phyloP scores from a whole-genome alignment of 1,140 invertebrate species.

The Procambarus clarkii region DNA sequence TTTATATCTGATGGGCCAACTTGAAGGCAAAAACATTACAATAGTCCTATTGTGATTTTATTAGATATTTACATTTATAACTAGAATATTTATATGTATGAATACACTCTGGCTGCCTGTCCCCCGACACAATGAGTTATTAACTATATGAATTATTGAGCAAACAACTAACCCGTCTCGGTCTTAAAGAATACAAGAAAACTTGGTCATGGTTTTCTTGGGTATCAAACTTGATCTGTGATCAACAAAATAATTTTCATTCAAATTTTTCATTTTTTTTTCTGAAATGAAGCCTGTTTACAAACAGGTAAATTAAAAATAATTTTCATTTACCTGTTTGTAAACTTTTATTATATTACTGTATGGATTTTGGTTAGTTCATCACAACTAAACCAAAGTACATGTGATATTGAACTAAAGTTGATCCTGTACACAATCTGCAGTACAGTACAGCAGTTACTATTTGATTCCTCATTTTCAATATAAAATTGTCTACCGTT shows the following conservation, averaged over 20 bases:
- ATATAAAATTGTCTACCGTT: too few relatives aligned
- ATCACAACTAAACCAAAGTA: slow-evolving; percentile 43
- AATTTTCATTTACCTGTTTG: neutral
- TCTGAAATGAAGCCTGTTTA: too few relatives aligned
- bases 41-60: neutral
- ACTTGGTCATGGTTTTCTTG: neutral
- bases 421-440: slow-evolving; percentile 59
- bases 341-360: neutral
- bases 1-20: neutral
- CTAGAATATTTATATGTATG: neutral
- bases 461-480: neutral
- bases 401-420: slow-evolving; percentile 58
- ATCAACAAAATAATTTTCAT: neutral
- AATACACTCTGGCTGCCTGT: too few relatives aligned
- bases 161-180: neutral
- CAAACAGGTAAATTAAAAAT: neutral
- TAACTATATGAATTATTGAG: too few relatives aligned
- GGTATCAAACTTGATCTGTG: neutral
- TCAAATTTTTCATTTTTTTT: too few relatives aligned
- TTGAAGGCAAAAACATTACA: neutral
- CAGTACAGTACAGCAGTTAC: slow-evolving; percentile 37
- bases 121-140: too few relatives aligned
- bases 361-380: slow-evolving; percentile 48
- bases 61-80: slow-evolving; percentile 10
- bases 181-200: neutral